Percentiles rank a stretch among this genome's conserved stretches.
These are phyloP conservation scores for Ophiodon elongatus DNA, from an alignment of 2,113 vertebrate genomes.

Conservation along the genomic window DNA sequence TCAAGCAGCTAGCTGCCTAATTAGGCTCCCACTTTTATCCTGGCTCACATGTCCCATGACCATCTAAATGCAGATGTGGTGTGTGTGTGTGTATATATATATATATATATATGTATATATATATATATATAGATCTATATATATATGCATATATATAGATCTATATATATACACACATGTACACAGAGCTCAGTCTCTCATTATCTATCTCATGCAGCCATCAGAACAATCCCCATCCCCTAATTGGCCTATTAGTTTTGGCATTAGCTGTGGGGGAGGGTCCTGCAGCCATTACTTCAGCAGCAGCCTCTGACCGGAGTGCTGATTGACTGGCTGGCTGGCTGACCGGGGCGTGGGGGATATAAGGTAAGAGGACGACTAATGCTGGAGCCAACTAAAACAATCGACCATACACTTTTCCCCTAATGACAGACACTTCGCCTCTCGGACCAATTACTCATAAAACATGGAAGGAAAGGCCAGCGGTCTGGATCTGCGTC, in stretches of 20 bases:
- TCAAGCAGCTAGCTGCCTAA: background rate
- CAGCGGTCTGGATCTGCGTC: conserved; percentile 27
- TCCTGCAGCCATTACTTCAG: conserved; percentile 56
- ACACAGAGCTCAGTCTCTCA: conserved; percentile 10
- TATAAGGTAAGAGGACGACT: conserved; percentile 45
- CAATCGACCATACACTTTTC: conserved; percentile 36
- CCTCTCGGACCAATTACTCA: conserved; percentile 73
- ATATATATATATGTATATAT: background rate
- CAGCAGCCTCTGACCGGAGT: conserved; percentile 33
- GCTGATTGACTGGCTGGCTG: conserved; percentile 52
- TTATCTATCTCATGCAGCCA: conserved; percentile 45
- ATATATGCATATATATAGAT: background rate
- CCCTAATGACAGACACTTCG: conserved; percentile 45
- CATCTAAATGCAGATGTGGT: background rate
- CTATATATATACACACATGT: too few relatives aligned
- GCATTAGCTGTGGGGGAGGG: conserved; percentile 58
- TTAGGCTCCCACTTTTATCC: background rate
- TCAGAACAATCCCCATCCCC: conserved; percentile 60
- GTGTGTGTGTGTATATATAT: background rate
- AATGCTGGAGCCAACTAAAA: conserved; percentile 59
- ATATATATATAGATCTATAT: background rate
- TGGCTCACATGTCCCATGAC: background rate
- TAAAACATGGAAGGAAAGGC: conserved; percentile 35
- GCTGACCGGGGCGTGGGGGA: conserved; percentile 21
- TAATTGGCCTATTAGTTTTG: conserved; percentile 76